These are phyloP conservation scores for Psettodes erumei DNA, from an alignment of 2,113 vertebrate species.

Conservation along the genomic window DNA sequence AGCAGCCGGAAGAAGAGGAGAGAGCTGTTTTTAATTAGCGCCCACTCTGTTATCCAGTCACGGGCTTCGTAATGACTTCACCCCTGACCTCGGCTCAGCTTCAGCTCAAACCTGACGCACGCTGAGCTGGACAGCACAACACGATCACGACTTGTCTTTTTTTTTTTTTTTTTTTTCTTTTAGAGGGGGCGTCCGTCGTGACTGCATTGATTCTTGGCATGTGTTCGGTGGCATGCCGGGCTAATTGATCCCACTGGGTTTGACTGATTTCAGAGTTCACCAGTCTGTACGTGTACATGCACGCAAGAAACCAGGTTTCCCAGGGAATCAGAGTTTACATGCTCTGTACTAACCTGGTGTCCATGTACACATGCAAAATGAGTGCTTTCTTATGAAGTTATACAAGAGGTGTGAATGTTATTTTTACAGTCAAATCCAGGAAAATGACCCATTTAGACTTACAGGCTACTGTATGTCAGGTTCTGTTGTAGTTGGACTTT, in stretches of 20 bases:
- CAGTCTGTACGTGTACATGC: not conserved
- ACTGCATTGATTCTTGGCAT: constrained; percentile 14
- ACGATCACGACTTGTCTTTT: no score
- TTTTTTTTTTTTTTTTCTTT: not conserved
- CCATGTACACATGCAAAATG: not conserved
- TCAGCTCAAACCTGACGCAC: not conserved
- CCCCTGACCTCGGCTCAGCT: constrained; percentile 5
- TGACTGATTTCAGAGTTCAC: constrained; percentile 4
- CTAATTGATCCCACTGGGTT: constrained; percentile 46
- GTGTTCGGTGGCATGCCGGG: not conserved
- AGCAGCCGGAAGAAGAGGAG: not conserved
- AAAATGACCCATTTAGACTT: no score
- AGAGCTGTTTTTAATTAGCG: constrained; percentile 8
- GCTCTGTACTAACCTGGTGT: not conserved
- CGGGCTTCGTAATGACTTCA: not conserved
- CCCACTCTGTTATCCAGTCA: constrained; percentile 15
- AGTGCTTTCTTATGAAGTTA: no score
- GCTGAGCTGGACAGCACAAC: not conserved
- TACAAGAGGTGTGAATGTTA: no score
- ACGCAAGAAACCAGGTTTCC: not conserved
- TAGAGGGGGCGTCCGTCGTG: not conserved
- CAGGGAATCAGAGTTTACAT: not conserved
- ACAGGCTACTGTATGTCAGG: no score
- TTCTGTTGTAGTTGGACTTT: no score
- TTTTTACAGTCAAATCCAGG: no score